These are phyloP conservation scores for Centropus unirufus DNA, from an alignment of 2,113 vertebrate genomes.

Conservation along the genomic window DNA sequence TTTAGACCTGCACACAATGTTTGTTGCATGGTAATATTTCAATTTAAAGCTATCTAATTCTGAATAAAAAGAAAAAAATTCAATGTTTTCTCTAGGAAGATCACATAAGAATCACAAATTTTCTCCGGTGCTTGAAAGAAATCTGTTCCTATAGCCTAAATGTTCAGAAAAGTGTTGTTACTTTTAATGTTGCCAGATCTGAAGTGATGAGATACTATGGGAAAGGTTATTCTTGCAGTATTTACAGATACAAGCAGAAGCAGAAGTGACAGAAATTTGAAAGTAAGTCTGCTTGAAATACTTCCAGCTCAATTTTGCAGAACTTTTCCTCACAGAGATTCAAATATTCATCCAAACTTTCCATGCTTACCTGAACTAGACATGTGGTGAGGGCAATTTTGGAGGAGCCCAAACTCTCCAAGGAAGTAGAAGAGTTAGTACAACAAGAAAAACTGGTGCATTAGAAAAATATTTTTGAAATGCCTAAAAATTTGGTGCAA, in stretches of 20 bases:
- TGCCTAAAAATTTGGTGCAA: neutral
- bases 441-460: neutral
- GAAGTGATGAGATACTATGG: slow-evolving; percentile 61
- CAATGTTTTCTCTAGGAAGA: slow-evolving; percentile 61
- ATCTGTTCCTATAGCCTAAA: slow-evolving; percentile 71
- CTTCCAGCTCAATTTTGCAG: slow-evolving; percentile 65
- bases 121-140: slow-evolving; percentile 59
- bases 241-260: slow-evolving; percentile 71
- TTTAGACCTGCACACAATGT: neutral
- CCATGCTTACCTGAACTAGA: slow-evolving; percentile 63
- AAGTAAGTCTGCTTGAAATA: slow-evolving; percentile 64
- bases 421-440: slow-evolving; percentile 26
- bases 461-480: slow-evolving; percentile 52
- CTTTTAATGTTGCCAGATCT: slow-evolving; percentile 64
- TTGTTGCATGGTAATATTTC: neutral
- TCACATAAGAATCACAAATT: slow-evolving; percentile 67
- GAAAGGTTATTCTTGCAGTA: slow-evolving; percentile 70
- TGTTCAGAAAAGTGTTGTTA: slow-evolving; percentile 72
- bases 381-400: slow-evolving; percentile 60
- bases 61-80: neutral
- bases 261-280: slow-evolving; percentile 70
- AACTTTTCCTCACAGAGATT: slow-evolving; percentile 50
- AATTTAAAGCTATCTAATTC: neutral
- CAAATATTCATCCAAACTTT: slow-evolving; percentile 53
- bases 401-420: slow-evolving; percentile 36